phyloP scores from a whole-genome alignment of 2,888 invertebrate genomes.

The Mesorhabditis belari region DNA sequence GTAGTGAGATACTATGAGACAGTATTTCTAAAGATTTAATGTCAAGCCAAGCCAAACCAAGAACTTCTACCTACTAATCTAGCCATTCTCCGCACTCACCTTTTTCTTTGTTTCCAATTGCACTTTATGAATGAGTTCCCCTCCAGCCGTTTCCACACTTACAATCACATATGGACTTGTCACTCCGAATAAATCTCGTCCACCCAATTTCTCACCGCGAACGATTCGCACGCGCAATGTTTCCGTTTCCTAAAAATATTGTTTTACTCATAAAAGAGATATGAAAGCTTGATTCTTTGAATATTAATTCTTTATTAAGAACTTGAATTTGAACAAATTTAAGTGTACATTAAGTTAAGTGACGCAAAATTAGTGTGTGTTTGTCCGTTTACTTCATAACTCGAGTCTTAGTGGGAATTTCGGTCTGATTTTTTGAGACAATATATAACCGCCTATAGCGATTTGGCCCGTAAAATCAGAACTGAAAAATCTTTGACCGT shows the following conservation, averaged over 20 bases:
- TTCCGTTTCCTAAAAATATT: constrained; percentile 72
- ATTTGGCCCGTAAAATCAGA: no score
- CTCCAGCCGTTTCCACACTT: constrained; percentile 62
- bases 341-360: no score
- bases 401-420: no score
- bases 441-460: no score
- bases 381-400: no score
- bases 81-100: constrained; percentile 68
- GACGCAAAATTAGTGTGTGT: no score
- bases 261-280: not conserved
- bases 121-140: constrained; percentile 69
- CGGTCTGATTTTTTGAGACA: no score
- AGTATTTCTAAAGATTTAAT: no score
- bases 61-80: constrained; percentile 88
- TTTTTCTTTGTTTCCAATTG: constrained; percentile 93
- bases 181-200: constrained; percentile 97
- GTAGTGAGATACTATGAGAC: not conserved
- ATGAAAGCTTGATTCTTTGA: not conserved
- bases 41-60: constrained; percentile 74
- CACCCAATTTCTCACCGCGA: constrained; percentile 82
- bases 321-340: no score
- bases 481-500: no score
- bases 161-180: constrained; percentile 95
- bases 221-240: constrained; percentile 76
- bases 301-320: not conserved